phyloP scores from a whole-genome alignment of 2,797 vertebrate genomes.

The Tapera naevia region DNA sequence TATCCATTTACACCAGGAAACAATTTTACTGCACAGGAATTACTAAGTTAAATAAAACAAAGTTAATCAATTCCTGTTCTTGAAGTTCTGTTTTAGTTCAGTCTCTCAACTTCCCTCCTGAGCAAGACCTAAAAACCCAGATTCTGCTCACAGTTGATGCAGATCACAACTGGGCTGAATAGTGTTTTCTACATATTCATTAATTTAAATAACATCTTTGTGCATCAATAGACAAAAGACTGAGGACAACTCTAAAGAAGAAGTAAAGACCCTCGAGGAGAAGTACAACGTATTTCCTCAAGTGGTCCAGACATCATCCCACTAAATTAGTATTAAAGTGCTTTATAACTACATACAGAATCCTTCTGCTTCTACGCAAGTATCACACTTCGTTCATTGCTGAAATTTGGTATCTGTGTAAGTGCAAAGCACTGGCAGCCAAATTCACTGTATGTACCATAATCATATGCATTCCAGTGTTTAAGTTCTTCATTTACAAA shows the following conservation, averaged over 20 bases:
- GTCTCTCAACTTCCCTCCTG: not conserved
- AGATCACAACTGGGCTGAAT: not conserved
- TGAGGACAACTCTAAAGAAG: slow-evolving; percentile 28
- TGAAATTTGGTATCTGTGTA: not conserved
- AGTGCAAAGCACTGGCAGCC: not conserved
- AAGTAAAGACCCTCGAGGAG: slow-evolving; percentile 1
- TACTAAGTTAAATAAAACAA: not conserved
- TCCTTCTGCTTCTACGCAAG: not conserved
- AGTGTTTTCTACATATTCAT: slow-evolving; percentile 26
- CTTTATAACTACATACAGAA: slow-evolving; percentile 25
- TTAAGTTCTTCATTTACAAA: not conserved
- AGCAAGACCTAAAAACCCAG: not conserved
- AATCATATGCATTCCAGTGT: not conserved
- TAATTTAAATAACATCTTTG: slow-evolving; percentile 32
- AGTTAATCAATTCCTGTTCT: not conserved
- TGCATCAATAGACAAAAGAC: slow-evolving; percentile 14
- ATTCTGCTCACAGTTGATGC: not conserved
- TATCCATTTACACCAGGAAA: slow-evolving; percentile 32
- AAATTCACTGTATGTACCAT: not conserved
- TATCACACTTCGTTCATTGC: not conserved
- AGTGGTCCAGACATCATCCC: not conserved
- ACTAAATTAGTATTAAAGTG: slow-evolving; percentile 58
- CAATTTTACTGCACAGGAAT: slow-evolving; percentile 25
- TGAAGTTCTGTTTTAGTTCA: not conserved
- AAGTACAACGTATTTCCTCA: slow-evolving; percentile 44